Base-by-base conservation (phyloP, 2,888 invertebrate genomes). In the Agonopterix arenella region DNA sequence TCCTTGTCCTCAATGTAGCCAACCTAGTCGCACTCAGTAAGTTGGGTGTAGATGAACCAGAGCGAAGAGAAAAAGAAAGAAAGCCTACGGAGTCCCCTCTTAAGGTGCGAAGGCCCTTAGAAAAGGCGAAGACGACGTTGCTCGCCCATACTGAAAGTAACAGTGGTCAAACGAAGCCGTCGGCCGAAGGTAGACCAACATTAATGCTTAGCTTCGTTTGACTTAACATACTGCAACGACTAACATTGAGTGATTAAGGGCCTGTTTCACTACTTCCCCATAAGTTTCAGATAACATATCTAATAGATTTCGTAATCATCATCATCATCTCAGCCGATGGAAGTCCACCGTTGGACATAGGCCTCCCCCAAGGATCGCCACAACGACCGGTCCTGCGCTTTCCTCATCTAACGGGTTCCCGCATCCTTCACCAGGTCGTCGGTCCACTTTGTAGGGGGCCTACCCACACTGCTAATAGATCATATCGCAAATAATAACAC, bases 11-110 rank as follows among this genome's bases (percentile, higher is more conserved):
- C 62, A 61, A 71, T 83, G 80, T 88, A 89, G 89, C 85, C 53
- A 89, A 83, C 83, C 88, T 89, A 75, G 85, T 86, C 68, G 89
- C 88, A 70, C 89, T 89, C 78, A 86, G 89, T 89, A 86, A 86
- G 70, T 84, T 89, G 89, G 89, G 88, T 64, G 80, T 89, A 66
- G 86, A 86, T 67, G 86, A 86, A 66, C 68, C 79, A 55, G 84
- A 85, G 68, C 57, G 78, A 68, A 82, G 71, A 68, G 79, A 77
- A 64, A 85, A 81, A 84, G 28, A 28, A 28, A 85, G 80, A 67
- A 85, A 81, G 67, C 76, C 84, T 55, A 76, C 77, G 74, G 83
- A 82, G 72, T 84, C 84, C 54, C 84, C 86, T 64, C 70, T 84
- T 62, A 89, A 86, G 70, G 73, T 66, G 67, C 76, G 89, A 68